Evolutionary conservation across 2,888 invertebrate species (phyloP).

Genomic region (Dynastes maya): DNA sequence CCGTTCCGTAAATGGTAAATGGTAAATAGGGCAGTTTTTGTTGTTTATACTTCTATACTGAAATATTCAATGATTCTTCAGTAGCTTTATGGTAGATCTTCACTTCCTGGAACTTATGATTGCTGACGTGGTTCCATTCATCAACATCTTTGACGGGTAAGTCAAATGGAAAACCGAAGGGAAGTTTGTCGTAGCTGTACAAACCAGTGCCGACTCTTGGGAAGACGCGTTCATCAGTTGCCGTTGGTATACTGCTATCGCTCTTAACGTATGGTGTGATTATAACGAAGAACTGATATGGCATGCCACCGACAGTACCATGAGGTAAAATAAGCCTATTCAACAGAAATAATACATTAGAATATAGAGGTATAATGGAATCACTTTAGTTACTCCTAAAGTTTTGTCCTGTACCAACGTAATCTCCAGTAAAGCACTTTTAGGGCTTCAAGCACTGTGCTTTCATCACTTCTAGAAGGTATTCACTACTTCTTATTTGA

Average conservation of each 20-base stretch:
- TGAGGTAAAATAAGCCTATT: conserved; percentile 77
- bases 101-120: conserved; percentile 79
- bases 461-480: no score
- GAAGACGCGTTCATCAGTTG: conserved; percentile 52
- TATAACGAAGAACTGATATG: conserved; percentile 72
- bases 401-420: no score
- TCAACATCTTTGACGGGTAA: conserved; percentile 73
- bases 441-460: no score
- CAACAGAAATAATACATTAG: background rate
- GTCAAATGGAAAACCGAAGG: conserved; percentile 84
- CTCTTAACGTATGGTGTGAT: conserved; percentile 66
- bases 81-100: conserved; percentile 74
- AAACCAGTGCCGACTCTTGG: conserved; percentile 59
- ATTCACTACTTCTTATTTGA: no score
- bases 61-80: conserved; percentile 44
- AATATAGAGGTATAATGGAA: background rate
- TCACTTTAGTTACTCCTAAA: background rate
- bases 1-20: conserved; percentile 18
- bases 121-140: conserved; percentile 71
- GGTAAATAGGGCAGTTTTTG: conserved; percentile 15
- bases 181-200: conserved; percentile 72
- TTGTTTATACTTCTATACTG: conserved; percentile 14
- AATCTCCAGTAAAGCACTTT: no score
- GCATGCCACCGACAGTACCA: conserved; percentile 78
- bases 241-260: background rate